Percentiles rank a stretch among this genome's conserved stretches.
Conservation (phyloP, 2,797 vertebrate species). For the Austrolebias charrua region DNA sequence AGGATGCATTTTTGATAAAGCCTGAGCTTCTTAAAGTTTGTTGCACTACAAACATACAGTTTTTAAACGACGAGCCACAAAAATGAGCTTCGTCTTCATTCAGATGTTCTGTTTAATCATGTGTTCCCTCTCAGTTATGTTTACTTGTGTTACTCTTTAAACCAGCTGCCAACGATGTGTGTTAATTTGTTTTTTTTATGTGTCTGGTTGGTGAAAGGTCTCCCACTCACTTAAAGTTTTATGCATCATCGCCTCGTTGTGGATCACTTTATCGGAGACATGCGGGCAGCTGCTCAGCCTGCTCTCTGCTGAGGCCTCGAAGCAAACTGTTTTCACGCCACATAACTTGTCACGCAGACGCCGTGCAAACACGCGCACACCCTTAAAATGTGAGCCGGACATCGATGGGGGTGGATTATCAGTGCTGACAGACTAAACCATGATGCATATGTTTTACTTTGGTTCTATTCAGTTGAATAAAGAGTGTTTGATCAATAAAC, state of each 20-base stretch:
- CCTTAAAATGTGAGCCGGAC: constrained; percentile 34
- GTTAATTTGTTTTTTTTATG: constrained; percentile 30
- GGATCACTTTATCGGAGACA: constrained; percentile 28
- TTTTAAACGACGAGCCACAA: background rate
- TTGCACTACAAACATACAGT: background rate
- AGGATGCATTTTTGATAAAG: background rate
- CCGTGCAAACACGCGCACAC: constrained; percentile 24
- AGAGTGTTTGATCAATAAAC: constrained; percentile 73
- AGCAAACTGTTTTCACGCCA: constrained; percentile 30
- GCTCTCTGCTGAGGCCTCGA: constrained; percentile 62
- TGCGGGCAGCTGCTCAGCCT: constrained; percentile 45
- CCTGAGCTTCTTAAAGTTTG: background rate
- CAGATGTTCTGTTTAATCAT: constrained; percentile 25
- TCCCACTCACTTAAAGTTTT: constrained; percentile 20
- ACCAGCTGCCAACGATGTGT: constrained; percentile 51
- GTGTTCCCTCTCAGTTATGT: constrained; percentile 20
- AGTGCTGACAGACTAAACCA: constrained; percentile 42
- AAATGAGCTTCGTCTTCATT: constrained; percentile 1
- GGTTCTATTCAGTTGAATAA: constrained; percentile 72
- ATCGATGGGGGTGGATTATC: constrained; percentile 33
- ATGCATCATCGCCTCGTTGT: constrained; percentile 36
- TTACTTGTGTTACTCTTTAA: constrained; percentile 33
- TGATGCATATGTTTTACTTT: constrained; percentile 58
- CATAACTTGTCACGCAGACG: constrained; percentile 6
- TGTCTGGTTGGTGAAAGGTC: constrained; percentile 26